These are phyloP conservation scores for Prinia subflava DNA, from an alignment of 2,113 vertebrate species.

Conservation along the genomic window DNA sequence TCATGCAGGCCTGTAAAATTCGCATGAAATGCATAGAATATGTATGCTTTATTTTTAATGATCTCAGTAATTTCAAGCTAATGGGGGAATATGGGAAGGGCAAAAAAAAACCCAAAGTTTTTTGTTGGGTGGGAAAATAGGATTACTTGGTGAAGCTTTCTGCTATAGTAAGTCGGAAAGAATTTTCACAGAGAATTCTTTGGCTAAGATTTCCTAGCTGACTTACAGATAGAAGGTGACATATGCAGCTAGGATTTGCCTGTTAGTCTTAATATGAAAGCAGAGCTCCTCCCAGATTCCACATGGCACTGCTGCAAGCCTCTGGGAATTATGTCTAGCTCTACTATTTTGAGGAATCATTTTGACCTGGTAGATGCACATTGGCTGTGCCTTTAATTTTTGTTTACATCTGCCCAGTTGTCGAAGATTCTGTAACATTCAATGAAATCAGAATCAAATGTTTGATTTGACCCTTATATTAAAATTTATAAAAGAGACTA, in stretches of 20 bases:
- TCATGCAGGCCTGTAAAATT: not conserved
- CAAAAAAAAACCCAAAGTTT: fast-evolving
- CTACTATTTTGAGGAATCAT: not conserved
- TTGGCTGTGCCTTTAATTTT: not conserved
- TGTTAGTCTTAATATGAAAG: not conserved
- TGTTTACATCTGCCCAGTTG: not conserved
- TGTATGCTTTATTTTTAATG: not conserved
- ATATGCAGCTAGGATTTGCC: not conserved
- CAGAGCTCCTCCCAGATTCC: not conserved
- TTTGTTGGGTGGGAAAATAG: not conserved
- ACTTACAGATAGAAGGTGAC: conserved; percentile 9
- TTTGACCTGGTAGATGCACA: not conserved
- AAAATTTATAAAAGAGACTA: not conserved
- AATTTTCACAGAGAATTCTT: conserved; percentile 14
- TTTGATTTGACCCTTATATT: not conserved
- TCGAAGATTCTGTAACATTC: not conserved
- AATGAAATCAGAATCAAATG: not conserved
- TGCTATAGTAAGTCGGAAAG: not conserved
- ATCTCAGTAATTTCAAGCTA: not conserved
- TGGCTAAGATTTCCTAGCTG: not conserved
- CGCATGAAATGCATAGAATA: not conserved
- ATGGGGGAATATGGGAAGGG: not conserved
- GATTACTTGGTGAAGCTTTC: not conserved
- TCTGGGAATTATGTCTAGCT: not conserved
- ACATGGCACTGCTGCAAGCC: not conserved